Base-by-base conservation (phyloP, 1,140 invertebrate genomes). In the Potamilus streckersoni region DNA sequence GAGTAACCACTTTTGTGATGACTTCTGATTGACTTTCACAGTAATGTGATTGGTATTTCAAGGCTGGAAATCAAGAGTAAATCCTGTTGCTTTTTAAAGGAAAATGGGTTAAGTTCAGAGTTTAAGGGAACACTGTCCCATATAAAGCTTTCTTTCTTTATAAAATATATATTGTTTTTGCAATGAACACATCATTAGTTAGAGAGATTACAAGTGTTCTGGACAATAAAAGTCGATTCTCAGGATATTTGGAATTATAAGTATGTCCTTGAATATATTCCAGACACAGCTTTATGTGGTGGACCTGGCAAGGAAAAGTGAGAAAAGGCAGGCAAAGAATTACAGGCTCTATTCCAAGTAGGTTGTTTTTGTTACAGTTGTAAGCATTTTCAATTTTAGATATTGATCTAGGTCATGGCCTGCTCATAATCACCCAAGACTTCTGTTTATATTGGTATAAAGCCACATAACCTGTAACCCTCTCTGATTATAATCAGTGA, bases 251-350 rank as follows among this genome's bases (percentile, higher is more conserved):
- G 38, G 38, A 49, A 49, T 49, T 8, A 49, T 8, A 49, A 49
- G 6, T 49, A 49, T 49, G 38, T 49, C 38, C 6, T 49, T 49
- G 38, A 49, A 49, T 84, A 87, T 88, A 60, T 93, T 93, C 1
- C 93, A 93, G 86, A 92, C 92, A 2, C 92, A 93, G 59, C 88
- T 96, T 11, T 94, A 92, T 82, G 93, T 96, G 8, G 92, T 92
- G 61, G 94, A 95, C 86, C 89, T 96, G 68, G 93, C 95, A 3
- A 92, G 92, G 68, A 95, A 94, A 85, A 82, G 80, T 68, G 72
- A 79, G 55, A 87, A 88, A 77, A 81, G 77, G 64, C 66, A 87
- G 60, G 76, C 76, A 1, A 89, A 86, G 73, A 87, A 82, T 49
- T 87, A 86, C 68, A 85, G 82, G 62, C 74, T 89, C 8, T 91